A percentile compares a stretch with the other conserved stretches of the same genome.
These are phyloP conservation scores for Spondyliosoma cantharus DNA, from an alignment of 2,797 vertebrate genomes.

Conservation along the genomic window DNA sequence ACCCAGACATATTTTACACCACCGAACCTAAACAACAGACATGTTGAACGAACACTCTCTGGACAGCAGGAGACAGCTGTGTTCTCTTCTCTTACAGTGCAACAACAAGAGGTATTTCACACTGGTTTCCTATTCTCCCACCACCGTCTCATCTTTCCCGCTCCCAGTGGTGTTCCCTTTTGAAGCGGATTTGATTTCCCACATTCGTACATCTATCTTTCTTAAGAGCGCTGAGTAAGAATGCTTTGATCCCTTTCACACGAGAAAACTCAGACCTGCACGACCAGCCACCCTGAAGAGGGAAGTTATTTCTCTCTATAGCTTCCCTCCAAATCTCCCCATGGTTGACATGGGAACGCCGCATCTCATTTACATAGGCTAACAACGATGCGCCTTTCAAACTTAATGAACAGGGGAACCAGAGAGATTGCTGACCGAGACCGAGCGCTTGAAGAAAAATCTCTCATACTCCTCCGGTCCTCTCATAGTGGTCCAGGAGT, in stretches of 20 bases:
- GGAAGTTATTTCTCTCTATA: constrained; percentile 57
- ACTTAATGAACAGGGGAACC: constrained; percentile 57
- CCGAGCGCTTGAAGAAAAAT: constrained; percentile 22
- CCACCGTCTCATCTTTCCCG: constrained; percentile 61
- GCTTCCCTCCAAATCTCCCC: constrained; percentile 51
- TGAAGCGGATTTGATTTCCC: constrained; percentile 75
- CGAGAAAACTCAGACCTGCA: constrained; percentile 63
- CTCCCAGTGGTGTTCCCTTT: constrained; percentile 73
- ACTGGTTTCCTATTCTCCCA: constrained; percentile 64
- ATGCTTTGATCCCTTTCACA: constrained; percentile 76
- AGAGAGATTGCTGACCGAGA: constrained; percentile 40
- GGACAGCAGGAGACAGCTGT: constrained; percentile 61
- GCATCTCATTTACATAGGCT: constrained; percentile 61
- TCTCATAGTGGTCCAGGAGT: constrained; percentile 29
- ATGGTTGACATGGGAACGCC: constrained; percentile 70
- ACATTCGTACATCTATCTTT: constrained; percentile 72
- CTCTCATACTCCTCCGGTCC: background rate
- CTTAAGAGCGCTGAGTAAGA: constrained; percentile 72
- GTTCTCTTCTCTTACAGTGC: constrained; percentile 55
- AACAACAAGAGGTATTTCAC: constrained; percentile 70
- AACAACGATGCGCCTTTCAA: constrained; percentile 57
- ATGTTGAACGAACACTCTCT: constrained; percentile 31
- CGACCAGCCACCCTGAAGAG: constrained; percentile 69
- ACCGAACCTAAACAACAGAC: constrained; percentile 47
- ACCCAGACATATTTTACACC: constrained; percentile 28